Evolutionary conservation across 64 coral and sea anemone species (phyloP), one percentile per base, ranked within the genome.

Genomic region (Montipora foliosa): DNA sequence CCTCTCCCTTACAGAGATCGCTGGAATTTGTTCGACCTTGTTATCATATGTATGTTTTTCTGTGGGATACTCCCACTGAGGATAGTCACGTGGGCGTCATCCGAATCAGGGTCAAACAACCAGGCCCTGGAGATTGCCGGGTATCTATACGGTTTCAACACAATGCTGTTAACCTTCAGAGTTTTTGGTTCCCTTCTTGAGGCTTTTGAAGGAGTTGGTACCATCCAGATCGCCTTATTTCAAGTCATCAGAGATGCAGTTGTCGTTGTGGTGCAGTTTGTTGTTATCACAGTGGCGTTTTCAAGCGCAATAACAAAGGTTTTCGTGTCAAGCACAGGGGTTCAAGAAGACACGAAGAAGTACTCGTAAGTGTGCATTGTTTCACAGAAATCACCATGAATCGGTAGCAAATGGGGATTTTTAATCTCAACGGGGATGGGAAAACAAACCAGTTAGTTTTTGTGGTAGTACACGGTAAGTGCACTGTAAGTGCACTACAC

Each of bases 91-190:
- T 90, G 89, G 89, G 22, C 48, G 3, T 5, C 13, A 13, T 44
- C 25, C 25, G 25, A 25, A 25, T 25, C 25, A 1, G 0, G 0
- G 25, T 25, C 25, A 25, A 25, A 25, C 25, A 25, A 25, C 25
- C 25, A 25, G 25, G 1, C 0, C 25, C 25, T 25, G 25, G 25
- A 25, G 25, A 21, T 90, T 5, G 61, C 61, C n/a, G 76, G 75
- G 7, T 80, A 90, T 67, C 49, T 90, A 10, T 90, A 90, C 6
- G 89, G 77, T 22, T n/a, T 90, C 9, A 90, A 90, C 48, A 50
- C 89, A 51, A 90, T 90, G 58, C 60, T 90, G 49, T 75, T 90
- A 4, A 78, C 88, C 11, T 58, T 79, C 61, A 76, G 88, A 67
- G 49, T 25, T 25, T 25, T 25, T 25, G 25, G 25, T 25, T 25